These are phyloP conservation scores for Agrochola lychnidis DNA, from an alignment of 2,888 invertebrate genomes.

Conservation along the genomic window DNA sequence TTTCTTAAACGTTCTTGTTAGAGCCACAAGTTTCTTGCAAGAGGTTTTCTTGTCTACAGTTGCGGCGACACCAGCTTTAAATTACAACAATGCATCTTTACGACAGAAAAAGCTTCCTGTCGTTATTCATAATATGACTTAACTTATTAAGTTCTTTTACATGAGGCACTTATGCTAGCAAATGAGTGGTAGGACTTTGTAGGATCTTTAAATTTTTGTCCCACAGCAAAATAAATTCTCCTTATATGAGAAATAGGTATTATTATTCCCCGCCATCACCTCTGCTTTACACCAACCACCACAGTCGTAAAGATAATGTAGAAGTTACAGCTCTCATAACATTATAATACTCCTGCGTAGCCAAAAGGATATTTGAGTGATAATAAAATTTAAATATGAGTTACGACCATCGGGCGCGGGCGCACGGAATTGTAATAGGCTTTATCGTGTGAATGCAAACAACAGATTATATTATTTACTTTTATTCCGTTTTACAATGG, in stretches of 20 bases:
- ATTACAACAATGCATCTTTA: not conserved
- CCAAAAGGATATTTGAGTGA: conserved; percentile 86
- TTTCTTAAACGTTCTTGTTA: not conserved
- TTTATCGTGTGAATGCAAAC: conserved; percentile 58
- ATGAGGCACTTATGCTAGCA: not conserved
- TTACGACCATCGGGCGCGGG: conserved; percentile 70
- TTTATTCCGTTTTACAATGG: conserved; percentile 21
- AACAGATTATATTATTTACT: conserved; percentile 50
- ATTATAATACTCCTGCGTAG: conserved; percentile 81
- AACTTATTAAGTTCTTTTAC: not conserved
- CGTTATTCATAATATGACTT: not conserved
- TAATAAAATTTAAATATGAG: conserved; percentile 85
- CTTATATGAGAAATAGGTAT: not conserved
- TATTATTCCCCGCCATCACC: not conserved
- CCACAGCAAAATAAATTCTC: not conserved
- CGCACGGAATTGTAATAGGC: conserved; percentile 61
- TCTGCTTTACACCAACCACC: conserved; percentile 66
- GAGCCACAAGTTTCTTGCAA: not conserved
- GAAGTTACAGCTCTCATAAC: conserved; percentile 83
- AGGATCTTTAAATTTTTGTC: not conserved
- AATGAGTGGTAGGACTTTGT: not conserved
- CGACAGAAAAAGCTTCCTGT: not conserved
- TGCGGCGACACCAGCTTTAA: not conserved
- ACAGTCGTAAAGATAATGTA: conserved; percentile 86
- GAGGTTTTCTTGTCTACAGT: not conserved